Base-by-base conservation (phyloP, 30 jellyfish, hydroid and myxozoan genomes). In the Catostylus mosaicus region DNA sequence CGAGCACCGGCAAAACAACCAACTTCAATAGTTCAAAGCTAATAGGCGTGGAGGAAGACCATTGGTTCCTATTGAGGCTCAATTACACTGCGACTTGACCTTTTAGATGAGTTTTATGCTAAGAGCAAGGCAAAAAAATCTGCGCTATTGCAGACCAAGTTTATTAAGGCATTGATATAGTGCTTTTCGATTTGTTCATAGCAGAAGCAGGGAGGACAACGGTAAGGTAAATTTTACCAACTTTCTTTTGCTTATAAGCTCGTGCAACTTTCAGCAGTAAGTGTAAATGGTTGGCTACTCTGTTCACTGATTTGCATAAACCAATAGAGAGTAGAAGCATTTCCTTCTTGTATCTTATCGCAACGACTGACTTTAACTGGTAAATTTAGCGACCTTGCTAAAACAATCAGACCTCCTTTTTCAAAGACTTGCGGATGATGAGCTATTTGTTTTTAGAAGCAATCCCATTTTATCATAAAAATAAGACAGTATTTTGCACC, bases 1-100 rank as follows among this genome's bases (percentile, higher is more conserved):
- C 30, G 85, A 34, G 73, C 85, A 74, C 73, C 63, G 75, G 57
- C 74, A 35, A 56, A 50, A 38, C 75, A 38, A 75, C 57, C 75
- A 24, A 22, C 72, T 24, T 29, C 70, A 22, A 73, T 73, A 73
- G 85, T 74, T 50, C 71, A 57, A 14, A 45, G 85, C 27, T 74
- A 74, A 52, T 74, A 40, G 52, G 85, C 85, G 70, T 43, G 46
- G 75, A 37, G 71, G 61, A 26, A 14, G 31, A 7, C 35, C 85
- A 74, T 10, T 74, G 71, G 71, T 59, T 59, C 38, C 71, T 7
- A 59, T 59, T 59, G 71, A 59, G 38, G 34, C 33, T n/a, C 35
- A 38, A 35, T 68, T 68, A 24, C 31, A 68, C 62, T 36, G 64
- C 20, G 36, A 3, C 36, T 45, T 43, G n/a, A 24, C 80, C 33